Base-by-base conservation (phyloP, 2,888 invertebrate genomes). In the Dromius quadrimaculatus region DNA sequence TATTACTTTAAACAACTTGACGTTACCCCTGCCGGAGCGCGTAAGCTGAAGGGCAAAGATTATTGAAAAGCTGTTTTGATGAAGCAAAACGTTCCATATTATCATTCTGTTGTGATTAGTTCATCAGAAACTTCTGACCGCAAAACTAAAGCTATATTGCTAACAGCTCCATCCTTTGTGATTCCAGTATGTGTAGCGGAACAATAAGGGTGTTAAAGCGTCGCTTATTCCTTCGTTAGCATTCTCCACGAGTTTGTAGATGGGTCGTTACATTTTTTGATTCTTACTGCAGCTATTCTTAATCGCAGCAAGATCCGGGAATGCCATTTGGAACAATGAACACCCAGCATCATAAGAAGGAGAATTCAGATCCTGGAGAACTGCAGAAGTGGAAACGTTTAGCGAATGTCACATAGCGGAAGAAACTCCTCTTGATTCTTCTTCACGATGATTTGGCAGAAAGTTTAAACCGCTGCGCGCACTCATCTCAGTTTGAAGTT, bases 401-500 rank as follows among this genome's bases (percentile, higher is more conserved):
- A 59, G 59, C 36, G 34, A 17, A 13, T 19, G 43, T 36, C 20
- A 59, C 59, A 59, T 19, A 59, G 17, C 59, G 19, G 5, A 32
- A 6, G 32, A 32, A 6, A 32, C 5, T 5, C 32, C 32, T 6
- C 9, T 9, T 9, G 32, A 5, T n/a, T 32, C 5, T 32, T 22
- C 47, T 9, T 5, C 11, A 15, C 36, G 36, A 59, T 59, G 59
- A 59, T 59, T 34, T 59, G 59, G 59, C 59, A 59, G 59, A 59
- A 68, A 59, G 59, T 68, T 68, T 59, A 17, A 66, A 57, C 66
- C 59, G 41, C 28, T 11, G 2, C n/a, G n/a, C 41, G 11, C 59
- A 59, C 41, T 68, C 45, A 54, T 68, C 28, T 20, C 66, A 68
- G 17, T 68, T 61, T 13, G n/a, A 22, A 68, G 41, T 68, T 68